A percentile compares a stretch with the other conserved stretches of the same genome.
phyloP scores from a whole-genome alignment of 2,113 vertebrate species.

The Malurus alboscapulatus region DNA sequence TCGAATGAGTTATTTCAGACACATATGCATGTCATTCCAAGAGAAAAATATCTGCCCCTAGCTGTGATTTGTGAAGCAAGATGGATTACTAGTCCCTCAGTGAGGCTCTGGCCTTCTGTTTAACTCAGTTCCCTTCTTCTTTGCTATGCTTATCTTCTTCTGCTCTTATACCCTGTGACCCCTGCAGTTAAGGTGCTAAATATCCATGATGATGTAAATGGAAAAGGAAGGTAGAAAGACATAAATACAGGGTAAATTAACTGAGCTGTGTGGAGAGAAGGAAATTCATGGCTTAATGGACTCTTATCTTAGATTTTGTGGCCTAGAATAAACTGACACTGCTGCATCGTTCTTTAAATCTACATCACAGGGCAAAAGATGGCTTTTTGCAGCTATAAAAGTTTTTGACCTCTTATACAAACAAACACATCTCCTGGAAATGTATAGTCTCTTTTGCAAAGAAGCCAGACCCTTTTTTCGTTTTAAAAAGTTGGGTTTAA shows the following conservation, averaged over 20 bases:
- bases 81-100: not conserved
- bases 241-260: not conserved
- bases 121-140: not conserved
- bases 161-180: not conserved
- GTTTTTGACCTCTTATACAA: not conserved
- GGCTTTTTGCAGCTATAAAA: not conserved
- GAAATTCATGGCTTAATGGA: not conserved
- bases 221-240: not conserved
- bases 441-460: not conserved
- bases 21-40: not conserved
- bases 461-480: not conserved
- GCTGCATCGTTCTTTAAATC: not conserved
- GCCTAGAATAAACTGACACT: not conserved
- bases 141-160: not conserved
- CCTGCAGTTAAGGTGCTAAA: not conserved
- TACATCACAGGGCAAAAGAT: not conserved
- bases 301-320: not conserved
- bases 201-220: not conserved
- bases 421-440: not conserved
- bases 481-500: not conserved
- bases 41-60: conserved; percentile 13
- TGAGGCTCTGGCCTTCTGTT: not conserved
- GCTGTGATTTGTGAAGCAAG: conserved; percentile 3
- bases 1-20: not conserved
- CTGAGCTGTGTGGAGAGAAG: not conserved